Evolutionary conservation across 2,113 vertebrate species (phyloP), one percentile per base, ranked within the genome.

Genomic region (Lethenteron camtschaticum): DNA sequence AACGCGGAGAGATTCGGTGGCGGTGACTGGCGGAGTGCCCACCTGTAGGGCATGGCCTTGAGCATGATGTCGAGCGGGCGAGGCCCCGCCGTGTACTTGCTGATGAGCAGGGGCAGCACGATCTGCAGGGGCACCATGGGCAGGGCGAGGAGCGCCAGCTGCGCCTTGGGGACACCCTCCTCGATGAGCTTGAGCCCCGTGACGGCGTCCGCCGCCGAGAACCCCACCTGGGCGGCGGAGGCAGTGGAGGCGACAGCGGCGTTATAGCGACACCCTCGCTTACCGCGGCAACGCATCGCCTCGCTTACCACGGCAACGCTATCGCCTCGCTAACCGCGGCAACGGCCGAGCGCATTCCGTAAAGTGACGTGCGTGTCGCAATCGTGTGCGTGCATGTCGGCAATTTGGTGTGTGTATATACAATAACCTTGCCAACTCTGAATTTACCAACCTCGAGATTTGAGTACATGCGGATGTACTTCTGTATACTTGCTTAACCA

Each of bases 101-200:
- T 97, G 81, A 99, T 99, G 71, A 95, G 71, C 70, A 99, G 73
- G 11, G 94, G 92, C 66, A 99, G 16, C 12, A 97, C 78, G 72
- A 99, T 96, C 79, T 99, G 94, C 57, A 99, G 72, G 69, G 94
- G 94, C 71, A 99, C 94, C 89, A 99, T 91, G 12, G 94, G 92
- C 72, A 99, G 90, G 0, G 90, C 94, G 72, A 99, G 74, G 71
- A 99, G 81, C 6, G 92, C 94, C 70, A 99, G 78, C 75, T 95
- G 88, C 72, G 88, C 94, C 74, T 99, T 99, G 1, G 94, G 94
- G 68, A 99, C 89, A 4, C 94, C 94, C 1, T 88, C 88, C 80
- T 97, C 92, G 58, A 99, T 82, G 77, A 99, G 73, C 74, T 99
- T 99, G 72, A 99, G 82, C 68, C 94, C 94, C 2, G 92, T 97